Evolutionary conservation across 2,888 invertebrate genomes (phyloP).

Genomic region (Psococerastis gibbosa): DNA sequence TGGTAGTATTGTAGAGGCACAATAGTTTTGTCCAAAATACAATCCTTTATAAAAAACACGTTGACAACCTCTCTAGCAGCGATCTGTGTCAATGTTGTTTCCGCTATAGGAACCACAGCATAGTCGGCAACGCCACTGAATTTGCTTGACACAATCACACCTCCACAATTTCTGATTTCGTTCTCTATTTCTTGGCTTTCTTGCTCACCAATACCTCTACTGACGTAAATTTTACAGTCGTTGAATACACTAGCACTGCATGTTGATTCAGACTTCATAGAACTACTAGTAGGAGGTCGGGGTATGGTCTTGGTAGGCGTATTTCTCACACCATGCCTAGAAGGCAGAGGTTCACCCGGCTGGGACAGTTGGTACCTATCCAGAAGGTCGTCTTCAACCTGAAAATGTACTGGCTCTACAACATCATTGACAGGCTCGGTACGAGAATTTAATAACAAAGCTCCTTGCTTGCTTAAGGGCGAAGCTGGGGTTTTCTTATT

Average conservation of each 20-base stretch:
- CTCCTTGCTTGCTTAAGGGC: conserved; percentile 38
- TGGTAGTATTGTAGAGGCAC: conserved; percentile 52
- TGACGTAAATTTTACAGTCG: conserved; percentile 20
- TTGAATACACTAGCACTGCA: not conserved
- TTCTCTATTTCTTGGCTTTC: conserved; percentile 20
- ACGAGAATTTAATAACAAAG: not conserved
- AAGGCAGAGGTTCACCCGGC: conserved; percentile 1
- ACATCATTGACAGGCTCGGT: conserved; percentile 22
- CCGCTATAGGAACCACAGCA: conserved; percentile 38
- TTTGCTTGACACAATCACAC: conserved; percentile 28
- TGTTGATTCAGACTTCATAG: not conserved
- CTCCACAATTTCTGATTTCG: conserved; percentile 28
- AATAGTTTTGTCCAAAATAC: conserved; percentile 20
- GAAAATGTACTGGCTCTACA: conserved; percentile 26
- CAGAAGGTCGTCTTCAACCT: conserved; percentile 15
- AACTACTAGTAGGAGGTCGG: not conserved
- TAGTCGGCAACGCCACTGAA: conserved; percentile 40
- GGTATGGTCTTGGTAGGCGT: not conserved
- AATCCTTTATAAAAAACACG: conserved; percentile 36
- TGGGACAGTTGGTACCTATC: not conserved
- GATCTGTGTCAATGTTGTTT: conserved; percentile 27
- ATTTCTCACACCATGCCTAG: not conserved
- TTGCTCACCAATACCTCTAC: conserved; percentile 25
- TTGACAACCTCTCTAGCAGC: conserved; percentile 43
- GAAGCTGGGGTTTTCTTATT: conserved; percentile 30